Conservation (phyloP, 2,797 vertebrate species). For the Cetoscarus ocellatus region DNA sequence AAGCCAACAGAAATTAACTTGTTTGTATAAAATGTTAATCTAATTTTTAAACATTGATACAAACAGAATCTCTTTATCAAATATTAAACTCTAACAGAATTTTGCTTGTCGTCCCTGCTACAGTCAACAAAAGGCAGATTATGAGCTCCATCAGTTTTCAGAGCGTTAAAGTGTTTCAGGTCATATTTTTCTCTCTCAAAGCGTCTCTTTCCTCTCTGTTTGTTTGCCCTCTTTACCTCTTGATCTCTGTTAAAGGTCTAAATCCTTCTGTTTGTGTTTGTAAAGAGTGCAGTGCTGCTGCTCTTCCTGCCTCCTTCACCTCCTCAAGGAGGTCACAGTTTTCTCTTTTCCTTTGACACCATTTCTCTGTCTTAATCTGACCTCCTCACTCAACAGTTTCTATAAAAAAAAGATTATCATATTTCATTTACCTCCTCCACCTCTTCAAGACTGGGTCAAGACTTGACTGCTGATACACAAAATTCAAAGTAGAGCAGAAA, state of each 20-base stretch:
- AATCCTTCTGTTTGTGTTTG: not conserved
- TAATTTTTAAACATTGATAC: too few relatives aligned
- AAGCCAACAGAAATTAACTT: too few relatives aligned
- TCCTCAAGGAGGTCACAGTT: slow-evolving; percentile 52
- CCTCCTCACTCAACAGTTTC: not conserved
- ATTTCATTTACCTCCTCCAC: not conserved
- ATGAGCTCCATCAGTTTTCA: not conserved
- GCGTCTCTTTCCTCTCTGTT: slow-evolving; percentile 4
- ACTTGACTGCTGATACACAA: not conserved
- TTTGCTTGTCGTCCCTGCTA: too few relatives aligned
- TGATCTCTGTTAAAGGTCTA: slow-evolving; percentile 14
- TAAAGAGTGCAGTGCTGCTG: not conserved
- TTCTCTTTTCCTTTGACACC: slow-evolving; percentile 14
- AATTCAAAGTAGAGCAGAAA: too few relatives aligned
- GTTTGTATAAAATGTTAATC: too few relatives aligned
- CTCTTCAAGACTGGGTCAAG: not conserved
- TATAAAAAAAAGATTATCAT: slow-evolving; percentile 29
- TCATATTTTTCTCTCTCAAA: slow-evolving; percentile 6
- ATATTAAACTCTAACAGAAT: too few relatives aligned
- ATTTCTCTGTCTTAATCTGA: not conserved
- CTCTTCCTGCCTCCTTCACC: slow-evolving; percentile 26
- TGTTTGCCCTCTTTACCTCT: slow-evolving; percentile 12
- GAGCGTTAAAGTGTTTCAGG: not conserved
- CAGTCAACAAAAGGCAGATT: not conserved
- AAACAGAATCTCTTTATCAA: too few relatives aligned